Evolutionary conservation across 2,888 invertebrate genomes (phyloP).

Genomic region (Heliothis peltigera): DNA sequence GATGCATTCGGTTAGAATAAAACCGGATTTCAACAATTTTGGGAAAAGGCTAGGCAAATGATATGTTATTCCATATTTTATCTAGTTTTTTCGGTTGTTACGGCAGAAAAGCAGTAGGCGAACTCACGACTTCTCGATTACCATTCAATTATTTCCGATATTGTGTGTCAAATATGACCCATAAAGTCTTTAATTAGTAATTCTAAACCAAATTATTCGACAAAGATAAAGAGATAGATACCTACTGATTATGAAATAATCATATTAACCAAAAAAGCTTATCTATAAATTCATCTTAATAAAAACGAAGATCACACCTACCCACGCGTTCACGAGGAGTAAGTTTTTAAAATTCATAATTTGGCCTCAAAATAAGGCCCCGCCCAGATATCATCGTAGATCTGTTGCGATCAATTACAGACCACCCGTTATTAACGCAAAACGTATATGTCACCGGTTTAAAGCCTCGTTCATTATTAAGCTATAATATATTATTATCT

Average conservation of each 20-base stretch:
- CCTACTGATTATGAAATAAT: constrained; percentile 11
- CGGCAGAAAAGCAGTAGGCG: too few species aligned
- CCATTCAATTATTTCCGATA: too few species aligned
- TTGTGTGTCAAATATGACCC: too few species aligned
- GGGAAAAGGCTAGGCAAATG: too few species aligned
- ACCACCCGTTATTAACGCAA: constrained; percentile 66
- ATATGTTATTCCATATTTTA: too few species aligned
- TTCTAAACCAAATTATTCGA: background rate
- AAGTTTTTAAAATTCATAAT: constrained; percentile 52
- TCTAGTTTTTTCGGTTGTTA: too few species aligned
- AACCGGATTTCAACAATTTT: too few species aligned
- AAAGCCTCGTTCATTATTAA: constrained; percentile 17
- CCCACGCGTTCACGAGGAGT: constrained; percentile 40
- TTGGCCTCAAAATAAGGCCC: constrained; percentile 39
- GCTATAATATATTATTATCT: constrained; percentile 21
- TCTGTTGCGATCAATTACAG: constrained; percentile 51
- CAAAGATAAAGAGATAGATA: constrained; percentile 2
- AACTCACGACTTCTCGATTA: too few species aligned
- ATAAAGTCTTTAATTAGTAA: too few species aligned
- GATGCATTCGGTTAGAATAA: too few species aligned
- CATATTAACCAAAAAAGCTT: constrained; percentile 7
- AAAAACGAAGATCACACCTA: constrained; percentile 48
- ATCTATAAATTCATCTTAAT: constrained; percentile 14
- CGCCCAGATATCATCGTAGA: constrained; percentile 39
- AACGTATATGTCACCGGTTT: constrained; percentile 65